Conservation (phyloP, 2,113 vertebrate species). For the Calonectris borealis region DNA sequence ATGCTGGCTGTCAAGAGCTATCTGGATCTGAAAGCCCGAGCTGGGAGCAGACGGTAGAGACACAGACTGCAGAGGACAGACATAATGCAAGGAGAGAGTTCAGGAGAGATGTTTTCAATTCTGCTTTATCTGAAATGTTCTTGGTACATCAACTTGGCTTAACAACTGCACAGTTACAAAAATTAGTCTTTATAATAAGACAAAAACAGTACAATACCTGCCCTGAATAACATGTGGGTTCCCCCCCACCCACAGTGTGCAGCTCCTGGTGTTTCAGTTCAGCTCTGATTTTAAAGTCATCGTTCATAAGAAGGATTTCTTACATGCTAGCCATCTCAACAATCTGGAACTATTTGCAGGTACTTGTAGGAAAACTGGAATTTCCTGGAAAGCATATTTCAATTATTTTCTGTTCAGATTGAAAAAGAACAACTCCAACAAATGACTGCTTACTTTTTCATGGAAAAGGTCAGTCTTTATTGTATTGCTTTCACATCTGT, state of each 20-base stretch:
- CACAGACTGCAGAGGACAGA: neutral
- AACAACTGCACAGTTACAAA: neutral
- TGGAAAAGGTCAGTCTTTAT: slow-evolving; percentile 68
- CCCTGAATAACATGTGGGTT: neutral
- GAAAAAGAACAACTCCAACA: neutral
- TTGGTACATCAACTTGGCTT: neutral
- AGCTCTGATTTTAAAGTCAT: neutral
- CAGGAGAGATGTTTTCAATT: neutral
- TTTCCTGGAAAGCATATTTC: neutral
- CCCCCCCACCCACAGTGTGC: fast-evolving
- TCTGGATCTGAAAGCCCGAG: neutral
- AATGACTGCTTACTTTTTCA: slow-evolving; percentile 51
- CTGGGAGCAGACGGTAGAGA: neutral
- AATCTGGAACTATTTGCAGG: neutral
- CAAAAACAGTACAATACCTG: neutral
- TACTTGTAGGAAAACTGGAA: neutral
- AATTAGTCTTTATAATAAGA: neutral
- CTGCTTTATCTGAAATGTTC: neutral
- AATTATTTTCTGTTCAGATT: neutral
- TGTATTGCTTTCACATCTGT: slow-evolving; percentile 74
- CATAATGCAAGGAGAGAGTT: neutral
- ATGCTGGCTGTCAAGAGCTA: neutral
- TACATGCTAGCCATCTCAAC: neutral
- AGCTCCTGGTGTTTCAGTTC: neutral
- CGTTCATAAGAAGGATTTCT: neutral